phyloP scores from a whole-genome alignment of 2,113 vertebrate species.

The Columba janthina region DNA sequence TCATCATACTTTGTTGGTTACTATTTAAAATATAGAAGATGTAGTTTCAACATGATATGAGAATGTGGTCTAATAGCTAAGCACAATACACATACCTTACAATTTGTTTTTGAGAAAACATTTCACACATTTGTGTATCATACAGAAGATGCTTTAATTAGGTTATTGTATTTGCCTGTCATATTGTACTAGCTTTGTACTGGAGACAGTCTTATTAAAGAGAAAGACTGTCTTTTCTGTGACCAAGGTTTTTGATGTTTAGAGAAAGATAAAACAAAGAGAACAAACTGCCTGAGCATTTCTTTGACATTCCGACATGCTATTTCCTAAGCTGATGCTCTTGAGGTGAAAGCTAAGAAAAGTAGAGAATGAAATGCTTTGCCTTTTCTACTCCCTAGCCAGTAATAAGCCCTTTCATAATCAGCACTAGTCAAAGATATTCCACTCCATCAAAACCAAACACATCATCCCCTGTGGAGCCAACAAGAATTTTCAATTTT shows the following conservation, averaged over 20 bases:
- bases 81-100: background rate
- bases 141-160: conserved; percentile 53
- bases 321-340: conserved; percentile 34
- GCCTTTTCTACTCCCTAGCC: conserved; percentile 38
- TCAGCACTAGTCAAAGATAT: conserved; percentile 51
- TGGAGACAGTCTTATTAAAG: conserved; percentile 52
- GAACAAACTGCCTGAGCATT: conserved; percentile 45
- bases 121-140: conserved; percentile 29
- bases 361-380: conserved; percentile 27
- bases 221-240: conserved; percentile 56
- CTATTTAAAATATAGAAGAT: conserved; percentile 40
- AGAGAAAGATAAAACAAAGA: conserved; percentile 54
- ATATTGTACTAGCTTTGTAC: conserved; percentile 23
- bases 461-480: conserved; percentile 41
- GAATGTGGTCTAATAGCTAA: background rate
- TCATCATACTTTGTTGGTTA: conserved; percentile 23
- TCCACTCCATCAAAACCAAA: conserved; percentile 58
- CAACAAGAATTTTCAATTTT: conserved; percentile 71
- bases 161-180: conserved; percentile 54
- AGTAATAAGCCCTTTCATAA: conserved; percentile 61
- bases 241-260: conserved; percentile 47
- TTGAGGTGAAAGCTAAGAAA: conserved; percentile 39
- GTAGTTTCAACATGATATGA: conserved; percentile 12
- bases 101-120: conserved; percentile 48
- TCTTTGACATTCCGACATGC: conserved; percentile 54